Percentiles rank a stretch among this genome's conserved stretches.
Evolutionary conservation across 1,140 invertebrate genomes (phyloP).

Genomic region (Oedothorax gibbosus): DNA sequence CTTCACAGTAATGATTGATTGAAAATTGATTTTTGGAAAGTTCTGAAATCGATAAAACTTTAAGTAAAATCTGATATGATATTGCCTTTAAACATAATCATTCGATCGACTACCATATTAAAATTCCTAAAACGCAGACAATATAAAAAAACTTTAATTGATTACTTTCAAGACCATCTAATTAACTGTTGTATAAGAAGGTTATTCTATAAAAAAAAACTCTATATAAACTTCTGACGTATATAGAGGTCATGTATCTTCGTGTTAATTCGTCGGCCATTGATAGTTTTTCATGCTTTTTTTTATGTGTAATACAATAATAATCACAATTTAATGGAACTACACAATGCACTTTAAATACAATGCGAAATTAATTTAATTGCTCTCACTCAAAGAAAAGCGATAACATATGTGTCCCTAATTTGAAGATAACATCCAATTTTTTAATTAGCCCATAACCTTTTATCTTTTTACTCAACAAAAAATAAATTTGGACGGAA

Average conservation of each 20-base stretch:
- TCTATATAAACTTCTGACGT: neutral
- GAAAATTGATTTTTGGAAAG: too few relatives aligned
- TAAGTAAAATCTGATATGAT: too few relatives aligned
- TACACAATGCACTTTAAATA: slow-evolving; percentile 4
- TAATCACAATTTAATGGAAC: neutral
- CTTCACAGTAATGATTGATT: too few relatives aligned
- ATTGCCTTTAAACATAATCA: too few relatives aligned
- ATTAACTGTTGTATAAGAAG: too few relatives aligned
- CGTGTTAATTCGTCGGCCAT: slow-evolving; percentile 14
- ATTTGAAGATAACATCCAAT: slow-evolving; percentile 1
- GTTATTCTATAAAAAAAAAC: too few relatives aligned
- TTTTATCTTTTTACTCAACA: neutral
- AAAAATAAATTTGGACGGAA: neutral
- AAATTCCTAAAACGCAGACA: too few relatives aligned
- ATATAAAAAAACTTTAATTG: too few relatives aligned
- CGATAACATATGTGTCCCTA: slow-evolving; percentile 6
- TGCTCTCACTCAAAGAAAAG: slow-evolving; percentile 1
- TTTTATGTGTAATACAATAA: neutral
- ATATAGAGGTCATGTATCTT: slow-evolving; percentile 7
- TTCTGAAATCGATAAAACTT: too few relatives aligned
- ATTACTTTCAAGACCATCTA: too few relatives aligned
- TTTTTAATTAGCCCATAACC: slow-evolving; percentile 21
- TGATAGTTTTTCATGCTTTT: slow-evolving; percentile 20
- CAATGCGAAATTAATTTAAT: slow-evolving; percentile 42
- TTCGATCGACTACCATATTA: too few relatives aligned